Evolutionary conservation across 2,113 vertebrate genomes (phyloP), one percentile per base, ranked within the genome.

Genomic region (Mirza zaza): DNA sequence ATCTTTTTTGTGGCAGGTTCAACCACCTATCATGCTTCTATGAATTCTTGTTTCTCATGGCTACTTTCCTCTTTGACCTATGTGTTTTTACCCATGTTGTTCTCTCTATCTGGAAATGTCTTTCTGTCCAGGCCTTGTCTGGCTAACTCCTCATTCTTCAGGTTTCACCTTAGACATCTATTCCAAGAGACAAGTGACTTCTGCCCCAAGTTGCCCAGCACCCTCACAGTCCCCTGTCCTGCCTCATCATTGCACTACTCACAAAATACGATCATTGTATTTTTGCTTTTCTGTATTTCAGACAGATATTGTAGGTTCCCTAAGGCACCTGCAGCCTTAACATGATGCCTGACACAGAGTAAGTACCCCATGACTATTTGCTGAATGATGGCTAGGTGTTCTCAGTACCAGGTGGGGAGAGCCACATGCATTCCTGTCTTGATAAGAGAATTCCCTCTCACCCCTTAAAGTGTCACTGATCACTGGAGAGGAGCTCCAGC

Each of bases 21-120:
- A 18, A 75, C 32, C 57, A 36, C 82, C 29, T 36, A 0, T 23
- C 32, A 45, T 21, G 57, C 23, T 79, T 61, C 80, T 76, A 57
- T 80, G 48, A 80, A 55, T 83, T 91, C 81, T 76, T 83, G 18
- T 57, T 68, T 42, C 36, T 89, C 15, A 18, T 13, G 14, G 73
- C 80, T 77, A 45, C 79, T 59, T 67, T 90, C 27, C 14, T 52
- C 61, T 65, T 73, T 59, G 42, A 79, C 10, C 21, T 81, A 0
- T 29, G 42, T 42, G 50, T 59, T 84, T 79, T 77, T 7, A 87
- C 9, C 11, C 20, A 50, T 29, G 27, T n/a, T 65, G n/a, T 48
- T 83, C 34, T 88, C 17, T 94, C 84, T 93, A 55, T 95, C 81
- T 96, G 48, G 87, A 94, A 91, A 21, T 25, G 55, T 76, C 48